Base-by-base conservation (phyloP, 2,797 vertebrate genomes). In the Sandelia bainsii region DNA sequence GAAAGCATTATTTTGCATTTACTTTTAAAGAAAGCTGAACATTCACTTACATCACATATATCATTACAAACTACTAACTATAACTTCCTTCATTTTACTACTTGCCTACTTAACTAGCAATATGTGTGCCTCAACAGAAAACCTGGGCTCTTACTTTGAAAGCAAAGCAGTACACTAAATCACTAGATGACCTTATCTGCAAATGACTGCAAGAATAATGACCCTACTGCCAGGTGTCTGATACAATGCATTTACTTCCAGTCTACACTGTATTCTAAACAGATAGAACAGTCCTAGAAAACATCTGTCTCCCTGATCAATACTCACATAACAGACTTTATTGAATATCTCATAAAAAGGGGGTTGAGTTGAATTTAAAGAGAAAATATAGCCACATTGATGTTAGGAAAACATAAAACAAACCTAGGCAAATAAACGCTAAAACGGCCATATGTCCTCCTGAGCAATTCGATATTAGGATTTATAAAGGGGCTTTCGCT, bases 311-410 rank as follows among this genome's bases (percentile, higher is more conserved):
- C 40, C 8, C 22, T 40, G 57, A 87, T 86, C 78, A 61, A 83
- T 84, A 83, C 22, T 39, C 44, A 51, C 71, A 79, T 77, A 73
- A 61, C 48, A 58, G 59, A 80, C 42, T 17, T 40, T 50, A 87
- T 69, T 37, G 37, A 69, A 53, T 65, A 77, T 65, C 64, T 77
- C 37, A 56, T 73, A 51, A 17, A 83, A 72, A 67, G 2, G 6
- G 23, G 40, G 62, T 25, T 44, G 39, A 52, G 17, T 16, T 44
- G 17, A 39, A 62, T 27, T 40, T 39, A 46, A 72, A 63, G 25
- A 52, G 13, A 62, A 63, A 27, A 1, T 11, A 52, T 6, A 13
- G 8, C 13, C 27, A 64, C 19, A 12, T 34, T 65, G 29, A 67
- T 42, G 37, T 54, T 64, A 2, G 16, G 1, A 37, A 56, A 58